Conservation (phyloP, 2,113 vertebrate genomes). For the Podocnemis expansa region DNA sequence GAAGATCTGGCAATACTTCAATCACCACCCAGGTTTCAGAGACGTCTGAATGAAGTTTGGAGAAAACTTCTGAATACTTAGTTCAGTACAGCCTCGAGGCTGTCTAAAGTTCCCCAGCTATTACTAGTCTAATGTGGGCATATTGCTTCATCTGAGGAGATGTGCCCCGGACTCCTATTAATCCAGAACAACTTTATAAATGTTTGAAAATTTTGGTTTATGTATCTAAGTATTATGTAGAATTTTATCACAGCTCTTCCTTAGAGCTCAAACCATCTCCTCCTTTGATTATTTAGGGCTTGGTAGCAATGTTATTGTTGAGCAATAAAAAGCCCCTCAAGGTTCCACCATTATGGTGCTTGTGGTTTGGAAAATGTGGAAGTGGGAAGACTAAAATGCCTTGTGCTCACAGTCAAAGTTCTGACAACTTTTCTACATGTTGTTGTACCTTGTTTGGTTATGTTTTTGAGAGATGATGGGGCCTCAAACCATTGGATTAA, state of each 20-base stretch:
- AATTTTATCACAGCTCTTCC: background rate
- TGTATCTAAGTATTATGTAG: background rate
- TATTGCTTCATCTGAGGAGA: background rate
- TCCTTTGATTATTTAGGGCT: background rate
- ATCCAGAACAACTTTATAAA: background rate
- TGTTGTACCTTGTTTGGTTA: background rate
- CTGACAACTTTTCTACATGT: background rate
- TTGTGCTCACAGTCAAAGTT: background rate
- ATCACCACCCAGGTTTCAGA: background rate
- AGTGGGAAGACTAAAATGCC: background rate
- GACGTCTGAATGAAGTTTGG: background rate
- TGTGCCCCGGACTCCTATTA: background rate
- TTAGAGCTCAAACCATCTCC: background rate
- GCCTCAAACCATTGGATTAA: background rate
- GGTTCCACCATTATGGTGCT: background rate
- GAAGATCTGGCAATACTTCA: background rate
- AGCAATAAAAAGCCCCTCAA: background rate
- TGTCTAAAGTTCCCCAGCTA: background rate
- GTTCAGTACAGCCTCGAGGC: background rate
- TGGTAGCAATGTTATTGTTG: background rate
- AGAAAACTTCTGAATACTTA: background rate
- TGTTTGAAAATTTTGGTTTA: background rate
- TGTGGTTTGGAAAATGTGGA: background rate
- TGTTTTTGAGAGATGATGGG: background rate
- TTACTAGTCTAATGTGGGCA: fast-evolving